These are phyloP conservation scores for Ladona fulva DNA, from an alignment of 1,140 invertebrate species.

Conservation along the genomic window DNA sequence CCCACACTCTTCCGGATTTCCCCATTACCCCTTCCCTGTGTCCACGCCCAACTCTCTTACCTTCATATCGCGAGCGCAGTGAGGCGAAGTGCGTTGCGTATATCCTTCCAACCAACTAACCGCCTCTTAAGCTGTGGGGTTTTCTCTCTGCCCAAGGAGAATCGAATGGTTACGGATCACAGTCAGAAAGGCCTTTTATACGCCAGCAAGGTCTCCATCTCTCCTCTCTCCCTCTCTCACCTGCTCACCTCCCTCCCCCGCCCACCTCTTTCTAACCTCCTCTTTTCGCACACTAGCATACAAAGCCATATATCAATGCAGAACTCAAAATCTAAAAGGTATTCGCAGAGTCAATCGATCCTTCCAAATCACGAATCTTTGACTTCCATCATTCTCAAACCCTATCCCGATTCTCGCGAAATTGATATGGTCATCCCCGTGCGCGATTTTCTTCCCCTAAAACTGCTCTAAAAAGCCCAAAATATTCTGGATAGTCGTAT, in stretches of 20 bases:
- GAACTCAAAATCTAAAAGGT: no score
- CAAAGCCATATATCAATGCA: no score
- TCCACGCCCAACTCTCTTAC: not conserved
- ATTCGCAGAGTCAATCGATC: no score
- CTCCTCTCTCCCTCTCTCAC: not conserved
- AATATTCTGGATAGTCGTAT: no score
- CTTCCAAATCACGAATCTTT: no score
- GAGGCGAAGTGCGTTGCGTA: not conserved
- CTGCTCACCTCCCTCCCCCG: not conserved
- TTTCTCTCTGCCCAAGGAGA: not conserved
- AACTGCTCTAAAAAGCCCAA: no score
- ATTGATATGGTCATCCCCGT: no score
- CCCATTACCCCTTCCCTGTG: not conserved
- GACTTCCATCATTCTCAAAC: no score
- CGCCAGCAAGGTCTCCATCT: not conserved
- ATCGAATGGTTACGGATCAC: slow-evolving; percentile 8
- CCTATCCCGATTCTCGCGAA: no score
- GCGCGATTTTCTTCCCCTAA: no score
- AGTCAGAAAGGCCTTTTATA: slow-evolving; percentile 1
- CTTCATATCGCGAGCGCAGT: not conserved
- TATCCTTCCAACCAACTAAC: not conserved
- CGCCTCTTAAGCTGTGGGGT: not conserved
- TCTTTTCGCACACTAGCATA: not conserved
- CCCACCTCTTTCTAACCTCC: not conserved
- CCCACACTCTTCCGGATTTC: not conserved